These are phyloP conservation scores for Galaxea fascicularis DNA, from an alignment of 92 coral and sea anemone species.

Conservation along the genomic window DNA sequence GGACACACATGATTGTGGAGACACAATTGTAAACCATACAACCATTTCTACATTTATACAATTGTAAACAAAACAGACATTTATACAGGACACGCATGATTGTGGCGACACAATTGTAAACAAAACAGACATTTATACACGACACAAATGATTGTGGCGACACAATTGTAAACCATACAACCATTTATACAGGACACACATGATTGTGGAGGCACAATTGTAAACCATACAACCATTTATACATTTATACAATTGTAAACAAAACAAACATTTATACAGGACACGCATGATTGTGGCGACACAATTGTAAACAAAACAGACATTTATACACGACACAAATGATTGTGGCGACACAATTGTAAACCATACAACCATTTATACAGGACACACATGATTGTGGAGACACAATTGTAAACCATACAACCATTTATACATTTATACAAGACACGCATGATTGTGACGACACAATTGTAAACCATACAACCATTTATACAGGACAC, in stretches of 20 bases:
- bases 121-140: not conserved
- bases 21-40: not conserved
- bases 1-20: not conserved
- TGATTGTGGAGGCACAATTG: not conserved
- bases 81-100: not conserved
- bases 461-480: not conserved
- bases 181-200: not conserved
- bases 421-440: not conserved
- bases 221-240: not conserved
- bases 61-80: not conserved
- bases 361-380: not conserved
- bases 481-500: not conserved
- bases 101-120: not conserved
- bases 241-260: not conserved
- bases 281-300: not conserved
- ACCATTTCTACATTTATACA: not conserved
- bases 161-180: not conserved
- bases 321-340: not conserved
- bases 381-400: not conserved
- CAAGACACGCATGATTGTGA: not conserved
- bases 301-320: not conserved
- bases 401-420: not conserved
- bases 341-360: not conserved
- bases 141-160: not conserved
- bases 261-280: not conserved